phyloP scores from a whole-genome alignment of 1,140 invertebrate genomes.

The Drosophila aff. region DNA sequence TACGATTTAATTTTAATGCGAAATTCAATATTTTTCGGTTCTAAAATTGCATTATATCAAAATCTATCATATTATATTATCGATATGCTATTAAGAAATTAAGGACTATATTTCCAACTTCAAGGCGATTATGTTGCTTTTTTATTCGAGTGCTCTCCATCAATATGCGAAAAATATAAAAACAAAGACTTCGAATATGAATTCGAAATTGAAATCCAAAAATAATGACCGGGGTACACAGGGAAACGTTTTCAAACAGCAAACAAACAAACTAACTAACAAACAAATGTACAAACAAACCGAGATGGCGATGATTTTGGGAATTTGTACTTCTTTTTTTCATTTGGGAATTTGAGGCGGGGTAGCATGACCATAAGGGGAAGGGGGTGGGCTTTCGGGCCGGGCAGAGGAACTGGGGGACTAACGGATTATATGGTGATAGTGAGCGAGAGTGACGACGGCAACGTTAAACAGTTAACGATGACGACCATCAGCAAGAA shows the following conservation, averaged over 20 bases:
- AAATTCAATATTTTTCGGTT: not conserved
- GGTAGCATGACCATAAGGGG: constrained; percentile 19
- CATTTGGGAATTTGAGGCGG: not conserved
- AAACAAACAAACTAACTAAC: constrained; percentile 46
- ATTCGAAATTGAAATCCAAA: constrained; percentile 11
- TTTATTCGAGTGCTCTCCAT: not conserved
- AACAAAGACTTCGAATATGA: constrained; percentile 2
- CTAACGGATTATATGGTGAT: constrained; percentile 33
- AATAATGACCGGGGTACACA: constrained; percentile 25
- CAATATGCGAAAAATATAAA: constrained; percentile 32
- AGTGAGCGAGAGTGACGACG: constrained; percentile 72
- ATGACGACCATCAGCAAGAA: constrained; percentile 78
- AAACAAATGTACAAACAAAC: constrained; percentile 51
- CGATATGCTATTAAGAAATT: not conserved
- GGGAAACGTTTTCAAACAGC: constrained; percentile 43
- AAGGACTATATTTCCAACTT: not conserved
- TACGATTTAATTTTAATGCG: not conserved
- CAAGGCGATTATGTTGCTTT: not conserved
- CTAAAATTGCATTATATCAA: not conserved
- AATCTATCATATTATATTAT: not conserved
- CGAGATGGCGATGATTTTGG: constrained; percentile 40
- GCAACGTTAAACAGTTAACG: constrained; percentile 82
- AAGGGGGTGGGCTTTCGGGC: not conserved
- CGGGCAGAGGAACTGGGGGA: constrained; percentile 1
- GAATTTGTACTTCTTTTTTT: not conserved